Evolutionary conservation across 2,113 vertebrate species (phyloP), one percentile per base, ranked within the genome.

Genomic region (Oceanites oceanicus): DNA sequence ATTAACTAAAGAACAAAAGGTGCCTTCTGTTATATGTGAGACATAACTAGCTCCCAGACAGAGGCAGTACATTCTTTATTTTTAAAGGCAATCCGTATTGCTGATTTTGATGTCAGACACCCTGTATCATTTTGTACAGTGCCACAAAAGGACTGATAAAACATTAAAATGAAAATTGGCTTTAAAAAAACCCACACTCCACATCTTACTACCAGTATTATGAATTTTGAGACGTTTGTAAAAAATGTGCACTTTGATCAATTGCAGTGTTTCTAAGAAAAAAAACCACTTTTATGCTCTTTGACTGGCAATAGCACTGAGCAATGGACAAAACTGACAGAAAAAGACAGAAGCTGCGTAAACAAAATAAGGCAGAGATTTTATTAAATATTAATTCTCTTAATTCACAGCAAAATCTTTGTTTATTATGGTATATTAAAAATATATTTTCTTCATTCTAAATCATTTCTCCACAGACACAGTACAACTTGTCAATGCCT

Each of bases 1-100:
- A 98, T 98, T 98, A 98, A 98, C 96, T 94, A 94, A 96, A 96
- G 93, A 98, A 98, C 97, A 98, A 98, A 98, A 98, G 97, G 68
- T 98, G 78, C 73, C 94, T 98, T 97, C 96, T 97, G 91, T 95
- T 97, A 85, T 93, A 93, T 74, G 92, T 80, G 73, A 97, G 87
- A 96, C 70, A 88, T 91, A 96, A 97, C 88, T 95, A 93, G 90
- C 82, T 97, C 90, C 70, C 83, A 97, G 88, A 97, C 71, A 96
- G 77, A 96, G 93, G 92, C 65, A 94, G 89, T 55, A 89, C 83
- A 92, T 84, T 89, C 73, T 92, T 97, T 97, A 90, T 94, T 97
- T 97, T 97, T 91, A 96, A 97, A 77, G 53, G 90, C 91, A 80
- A 95, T 92, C 67, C 38, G 65, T 94, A 91, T 91, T 91, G 58